Percentiles rank a stretch among this genome's conserved stretches.
Evolutionary conservation across 2,113 vertebrate genomes (phyloP).

Genomic region (Vidua macroura): DNA sequence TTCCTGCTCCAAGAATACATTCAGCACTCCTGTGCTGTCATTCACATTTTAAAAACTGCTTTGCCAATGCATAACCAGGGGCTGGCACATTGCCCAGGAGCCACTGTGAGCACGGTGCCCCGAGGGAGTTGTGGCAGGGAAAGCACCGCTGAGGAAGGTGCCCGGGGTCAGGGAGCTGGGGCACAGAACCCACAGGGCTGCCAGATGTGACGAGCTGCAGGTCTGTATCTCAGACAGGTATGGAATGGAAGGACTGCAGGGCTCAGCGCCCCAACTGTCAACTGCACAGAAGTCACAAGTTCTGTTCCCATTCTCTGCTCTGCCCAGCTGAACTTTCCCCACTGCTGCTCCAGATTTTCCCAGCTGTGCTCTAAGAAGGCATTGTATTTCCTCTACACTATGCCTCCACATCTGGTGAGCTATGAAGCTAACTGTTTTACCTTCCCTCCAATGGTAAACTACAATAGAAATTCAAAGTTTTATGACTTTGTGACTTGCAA

Average conservation of each 20-base stretch:
- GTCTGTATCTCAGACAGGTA: not conserved
- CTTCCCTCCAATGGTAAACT: not conserved
- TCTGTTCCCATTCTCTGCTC: not conserved
- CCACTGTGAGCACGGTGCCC: not conserved
- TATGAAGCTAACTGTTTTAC: not conserved
- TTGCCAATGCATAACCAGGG: not conserved
- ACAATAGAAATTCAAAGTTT: not conserved
- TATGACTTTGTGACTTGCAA: not conserved
- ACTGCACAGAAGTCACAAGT: not conserved
- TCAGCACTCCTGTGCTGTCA: not conserved
- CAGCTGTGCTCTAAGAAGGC: not conserved
- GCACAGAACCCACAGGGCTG: not conserved
- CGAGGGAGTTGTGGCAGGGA: rapidly evolving
- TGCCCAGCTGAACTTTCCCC: not conserved
- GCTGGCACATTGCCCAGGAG: not conserved
- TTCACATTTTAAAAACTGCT: not conserved
- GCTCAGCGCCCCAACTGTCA: not conserved
- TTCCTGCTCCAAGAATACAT: not conserved
- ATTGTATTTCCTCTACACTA: not conserved
- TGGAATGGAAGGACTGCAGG: not conserved
- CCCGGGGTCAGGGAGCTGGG: not conserved
- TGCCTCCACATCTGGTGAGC: not conserved
- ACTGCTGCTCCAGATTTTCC: not conserved
- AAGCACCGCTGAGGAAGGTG: rapidly evolving
- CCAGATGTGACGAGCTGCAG: not conserved